A percentile compares a stretch with the other conserved stretches of the same genome.
These are phyloP conservation scores for Charadrius vociferus DNA, from an alignment of 2,113 vertebrate species.

Conservation along the genomic window DNA sequence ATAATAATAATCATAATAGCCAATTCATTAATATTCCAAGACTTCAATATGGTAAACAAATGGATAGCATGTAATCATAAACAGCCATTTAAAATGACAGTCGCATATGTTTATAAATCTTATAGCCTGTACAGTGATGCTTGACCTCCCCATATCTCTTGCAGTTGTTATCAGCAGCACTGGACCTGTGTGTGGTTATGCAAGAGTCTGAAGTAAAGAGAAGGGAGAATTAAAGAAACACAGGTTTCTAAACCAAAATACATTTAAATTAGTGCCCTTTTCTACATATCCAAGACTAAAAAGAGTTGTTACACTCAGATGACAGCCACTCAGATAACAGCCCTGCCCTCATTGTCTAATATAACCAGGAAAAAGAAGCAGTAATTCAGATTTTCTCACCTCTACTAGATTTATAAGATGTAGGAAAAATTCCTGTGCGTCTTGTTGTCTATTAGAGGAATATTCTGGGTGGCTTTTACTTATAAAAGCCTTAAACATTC, in stretches of 20 bases:
- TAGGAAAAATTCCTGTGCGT: constrained; percentile 91
- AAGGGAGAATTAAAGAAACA: neutral
- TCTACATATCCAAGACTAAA: neutral
- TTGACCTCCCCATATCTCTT: neutral
- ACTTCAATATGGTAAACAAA: neutral
- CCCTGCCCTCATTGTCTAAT: neutral
- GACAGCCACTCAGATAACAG: neutral
- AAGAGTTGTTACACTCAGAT: neutral
- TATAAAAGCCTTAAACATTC: constrained; percentile 93
- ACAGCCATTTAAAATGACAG: neutral
- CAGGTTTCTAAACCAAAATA: neutral
- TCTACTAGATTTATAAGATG: constrained; percentile 93
- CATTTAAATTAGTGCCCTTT: neutral
- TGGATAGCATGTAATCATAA: neutral
- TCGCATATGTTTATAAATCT: neutral
- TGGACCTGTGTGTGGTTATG: neutral
- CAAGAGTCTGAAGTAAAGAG: neutral
- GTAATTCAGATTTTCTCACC: constrained; percentile 74
- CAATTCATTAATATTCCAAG: neutral
- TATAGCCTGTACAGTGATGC: neutral
- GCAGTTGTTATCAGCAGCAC: neutral
- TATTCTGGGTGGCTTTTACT: constrained; percentile 94
- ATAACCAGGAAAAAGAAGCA: neutral
- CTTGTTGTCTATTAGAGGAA: constrained; percentile 94
- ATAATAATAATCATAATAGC: neutral